These are phyloP conservation scores for Catharus bicknelli DNA, from an alignment of 2,113 vertebrate species.

Conservation along the genomic window DNA sequence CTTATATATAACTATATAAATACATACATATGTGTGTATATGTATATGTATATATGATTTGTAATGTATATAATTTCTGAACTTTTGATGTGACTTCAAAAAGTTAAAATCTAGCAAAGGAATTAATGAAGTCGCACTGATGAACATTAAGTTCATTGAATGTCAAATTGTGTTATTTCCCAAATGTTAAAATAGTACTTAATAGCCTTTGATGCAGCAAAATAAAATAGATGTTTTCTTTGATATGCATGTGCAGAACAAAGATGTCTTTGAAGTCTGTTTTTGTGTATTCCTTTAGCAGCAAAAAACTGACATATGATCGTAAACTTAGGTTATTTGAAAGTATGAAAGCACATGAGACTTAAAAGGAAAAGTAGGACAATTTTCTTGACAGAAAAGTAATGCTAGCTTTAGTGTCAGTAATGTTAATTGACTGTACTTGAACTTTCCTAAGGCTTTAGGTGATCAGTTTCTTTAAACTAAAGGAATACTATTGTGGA, in stretches of 20 bases:
- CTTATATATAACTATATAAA: background rate
- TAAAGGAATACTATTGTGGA: background rate
- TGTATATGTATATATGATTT: background rate
- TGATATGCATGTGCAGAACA: conserved; percentile 59
- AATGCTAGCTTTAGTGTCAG: background rate
- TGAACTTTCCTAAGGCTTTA: conserved; percentile 6
- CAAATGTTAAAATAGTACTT: conserved; percentile 74
- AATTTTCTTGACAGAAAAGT: conserved; percentile 19
- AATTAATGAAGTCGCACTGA: conserved; percentile 74
- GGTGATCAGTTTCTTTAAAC: background rate
- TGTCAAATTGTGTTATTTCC: conserved; percentile 74
- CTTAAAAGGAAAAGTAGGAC: conserved; percentile 53
- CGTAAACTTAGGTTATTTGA: conserved; percentile 7
- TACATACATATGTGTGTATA: background rate
- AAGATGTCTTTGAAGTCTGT: conserved; percentile 55
- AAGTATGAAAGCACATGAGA: conserved; percentile 27
- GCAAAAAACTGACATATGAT: conserved; percentile 24
- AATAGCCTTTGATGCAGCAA: conserved; percentile 76
- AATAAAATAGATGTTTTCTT: conserved; percentile 72
- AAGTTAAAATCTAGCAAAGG: conserved; percentile 42
- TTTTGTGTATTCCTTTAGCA: conserved; percentile 44
- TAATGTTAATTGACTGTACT: conserved; percentile 18
- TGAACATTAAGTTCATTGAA: conserved; percentile 67
- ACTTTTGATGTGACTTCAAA: conserved; percentile 82
- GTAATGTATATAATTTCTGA: conserved; percentile 40